Evolutionary conservation across 35 echinoderm and acorn worm genomes (phyloP).

Genomic region (Apostichopus japonicus): DNA sequence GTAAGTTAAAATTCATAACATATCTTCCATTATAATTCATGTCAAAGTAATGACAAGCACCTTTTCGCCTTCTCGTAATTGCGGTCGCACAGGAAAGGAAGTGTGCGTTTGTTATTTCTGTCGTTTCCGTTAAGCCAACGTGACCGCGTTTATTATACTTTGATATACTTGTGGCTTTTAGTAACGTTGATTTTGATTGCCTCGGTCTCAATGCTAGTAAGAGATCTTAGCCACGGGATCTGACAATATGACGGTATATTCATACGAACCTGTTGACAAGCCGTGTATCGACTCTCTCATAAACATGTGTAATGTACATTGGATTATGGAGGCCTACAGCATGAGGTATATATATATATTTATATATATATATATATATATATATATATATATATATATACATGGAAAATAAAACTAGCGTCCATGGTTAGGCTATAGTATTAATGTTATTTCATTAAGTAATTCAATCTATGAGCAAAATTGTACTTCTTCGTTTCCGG

Average conservation of each 20-base stretch:
- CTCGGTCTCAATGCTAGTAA: background rate
- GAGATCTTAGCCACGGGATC: background rate
- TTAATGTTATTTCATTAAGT: too few species aligned
- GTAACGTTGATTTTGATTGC: background rate
- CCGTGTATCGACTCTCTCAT: background rate
- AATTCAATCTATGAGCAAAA: too few species aligned
- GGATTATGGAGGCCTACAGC: background rate
- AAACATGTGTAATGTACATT: background rate
- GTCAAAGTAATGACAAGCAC: too few species aligned
- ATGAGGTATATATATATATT: background rate
- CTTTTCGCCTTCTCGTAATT: background rate
- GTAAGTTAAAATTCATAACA: conserved; percentile 44
- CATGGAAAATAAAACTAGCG: too few species aligned
- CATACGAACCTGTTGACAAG: conserved; percentile 7
- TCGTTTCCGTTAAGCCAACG: conserved; percentile 8
- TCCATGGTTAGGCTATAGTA: too few species aligned
- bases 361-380: background rate
- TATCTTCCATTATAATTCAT: too few species aligned
- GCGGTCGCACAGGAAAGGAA: background rate
- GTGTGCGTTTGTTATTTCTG: conserved; percentile 12
- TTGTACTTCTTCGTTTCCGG: too few species aligned
- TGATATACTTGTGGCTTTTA: background rate
- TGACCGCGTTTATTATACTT: conserved; percentile 12
- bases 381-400: background rate
- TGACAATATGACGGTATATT: background rate